Evolutionary conservation across 2,797 vertebrate species (phyloP).

Genomic region (Glyptemys insculpta): DNA sequence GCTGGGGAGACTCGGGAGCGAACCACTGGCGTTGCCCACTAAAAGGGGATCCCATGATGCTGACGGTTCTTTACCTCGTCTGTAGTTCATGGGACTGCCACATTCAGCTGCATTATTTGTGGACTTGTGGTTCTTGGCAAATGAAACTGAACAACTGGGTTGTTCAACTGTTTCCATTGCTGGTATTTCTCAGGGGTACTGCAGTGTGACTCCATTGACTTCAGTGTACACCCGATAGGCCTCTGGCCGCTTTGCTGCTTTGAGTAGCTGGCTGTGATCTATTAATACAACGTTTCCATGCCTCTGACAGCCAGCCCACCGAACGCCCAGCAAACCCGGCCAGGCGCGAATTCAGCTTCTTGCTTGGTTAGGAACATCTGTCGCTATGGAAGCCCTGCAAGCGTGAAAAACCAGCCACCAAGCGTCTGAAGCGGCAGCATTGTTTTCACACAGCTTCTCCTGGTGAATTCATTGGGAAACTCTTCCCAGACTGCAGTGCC

Average conservation of each 20-base stretch:
- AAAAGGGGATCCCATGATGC: no score
- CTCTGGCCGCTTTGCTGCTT: neutral
- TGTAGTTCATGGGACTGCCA: no score
- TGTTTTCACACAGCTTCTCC: neutral
- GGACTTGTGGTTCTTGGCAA: neutral
- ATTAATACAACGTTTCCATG: neutral
- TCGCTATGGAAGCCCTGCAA: neutral
- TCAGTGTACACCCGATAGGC: neutral
- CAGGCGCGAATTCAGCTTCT: neutral
- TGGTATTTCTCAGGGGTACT: fast-evolving
- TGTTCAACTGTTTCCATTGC: neutral
- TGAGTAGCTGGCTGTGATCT: neutral
- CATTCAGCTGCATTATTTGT: neutral
- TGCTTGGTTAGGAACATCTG: neutral
- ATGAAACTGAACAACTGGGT: neutral
- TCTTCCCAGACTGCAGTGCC: neutral
- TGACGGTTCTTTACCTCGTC: neutral
- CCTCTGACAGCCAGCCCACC: neutral
- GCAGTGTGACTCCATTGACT: neutral
- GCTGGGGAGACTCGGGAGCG: no score
- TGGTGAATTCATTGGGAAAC: neutral
- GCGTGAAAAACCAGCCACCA: neutral
- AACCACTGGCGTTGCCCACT: no score
- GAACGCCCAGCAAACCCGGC: neutral
- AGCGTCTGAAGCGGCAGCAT: neutral